phyloP scores from a whole-genome alignment of 2,113 vertebrate species.

The Petrocephalus zakoni region DNA sequence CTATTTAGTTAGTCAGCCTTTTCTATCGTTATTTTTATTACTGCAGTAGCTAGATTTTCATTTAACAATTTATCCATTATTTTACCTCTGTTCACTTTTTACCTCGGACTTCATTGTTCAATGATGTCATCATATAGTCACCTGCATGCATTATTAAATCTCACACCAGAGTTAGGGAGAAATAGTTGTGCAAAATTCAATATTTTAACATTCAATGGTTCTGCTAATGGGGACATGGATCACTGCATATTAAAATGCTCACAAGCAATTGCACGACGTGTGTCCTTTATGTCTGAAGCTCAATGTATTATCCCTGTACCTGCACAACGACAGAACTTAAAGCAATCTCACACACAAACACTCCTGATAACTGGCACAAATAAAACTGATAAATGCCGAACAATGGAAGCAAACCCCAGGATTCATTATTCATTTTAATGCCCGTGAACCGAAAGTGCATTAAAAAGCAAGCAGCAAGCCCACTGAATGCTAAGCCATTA shows the following conservation, averaged over 20 bases:
- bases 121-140: neutral
- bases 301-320: neutral
- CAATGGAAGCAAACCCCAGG: neutral
- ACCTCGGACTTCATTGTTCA: neutral
- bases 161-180: neutral
- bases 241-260: neutral
- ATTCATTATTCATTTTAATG: slow-evolving; percentile 24
- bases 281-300: neutral
- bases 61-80: neutral
- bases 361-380: neutral
- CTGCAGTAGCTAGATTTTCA: neutral
- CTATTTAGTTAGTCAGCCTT: neutral
- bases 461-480: slow-evolving; percentile 12
- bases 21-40: neutral
- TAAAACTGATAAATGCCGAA: slow-evolving; percentile 7
- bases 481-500: slow-evolving; percentile 9
- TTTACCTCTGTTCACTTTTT: neutral
- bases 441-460: slow-evolving; percentile 19
- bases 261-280: neutral
- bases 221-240: neutral
- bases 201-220: neutral
- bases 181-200: neutral
- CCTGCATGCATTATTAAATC: neutral
- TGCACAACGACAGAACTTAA: neutral
- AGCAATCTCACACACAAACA: neutral